Conservation (phyloP, 2,888 invertebrate species). For the Blera fallax region DNA sequence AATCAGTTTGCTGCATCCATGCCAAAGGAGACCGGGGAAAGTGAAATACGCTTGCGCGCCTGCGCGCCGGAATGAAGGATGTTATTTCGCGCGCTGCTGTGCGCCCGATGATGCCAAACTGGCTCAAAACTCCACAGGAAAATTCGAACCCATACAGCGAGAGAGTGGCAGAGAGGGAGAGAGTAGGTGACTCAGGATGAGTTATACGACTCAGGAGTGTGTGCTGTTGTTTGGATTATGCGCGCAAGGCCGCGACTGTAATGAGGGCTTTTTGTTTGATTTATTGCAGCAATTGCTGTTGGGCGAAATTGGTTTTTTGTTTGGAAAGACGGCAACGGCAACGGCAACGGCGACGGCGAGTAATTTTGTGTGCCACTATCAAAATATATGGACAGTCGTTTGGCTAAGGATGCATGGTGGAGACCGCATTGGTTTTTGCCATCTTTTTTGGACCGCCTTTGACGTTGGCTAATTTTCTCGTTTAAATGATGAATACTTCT, state of each 20-base stretch:
- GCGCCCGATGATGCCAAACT: slow-evolving; percentile 42
- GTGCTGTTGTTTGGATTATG: slow-evolving; percentile 54
- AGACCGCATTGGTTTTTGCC: background rate
- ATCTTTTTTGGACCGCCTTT: slow-evolving; percentile 14
- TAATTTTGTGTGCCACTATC: slow-evolving; percentile 57
- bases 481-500: slow-evolving; percentile 55
- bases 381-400: slow-evolving; percentile 65
- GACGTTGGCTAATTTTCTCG: slow-evolving; percentile 67
- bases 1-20: slow-evolving; percentile 49
- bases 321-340: slow-evolving; percentile 24
- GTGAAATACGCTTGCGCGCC: slow-evolving; percentile 36
- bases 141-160: background rate
- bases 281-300: slow-evolving; percentile 69
- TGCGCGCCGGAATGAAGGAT: slow-evolving; percentile 61
- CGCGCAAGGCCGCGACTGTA: slow-evolving; percentile 65
- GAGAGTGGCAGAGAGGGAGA: background rate
- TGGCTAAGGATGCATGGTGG: slow-evolving; percentile 29
- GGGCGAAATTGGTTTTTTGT: slow-evolving; percentile 68
- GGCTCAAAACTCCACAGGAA: slow-evolving; percentile 47
- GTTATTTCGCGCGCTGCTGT: slow-evolving; percentile 64
- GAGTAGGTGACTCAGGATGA: slow-evolving; percentile 23
- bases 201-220: slow-evolving; percentile 53
- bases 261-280: slow-evolving; percentile 73
- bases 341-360: slow-evolving; percentile 23
- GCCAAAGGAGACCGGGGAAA: slow-evolving; percentile 2